phyloP scores from a whole-genome alignment of 2,888 invertebrate genomes.

The Tinea pellionella region DNA sequence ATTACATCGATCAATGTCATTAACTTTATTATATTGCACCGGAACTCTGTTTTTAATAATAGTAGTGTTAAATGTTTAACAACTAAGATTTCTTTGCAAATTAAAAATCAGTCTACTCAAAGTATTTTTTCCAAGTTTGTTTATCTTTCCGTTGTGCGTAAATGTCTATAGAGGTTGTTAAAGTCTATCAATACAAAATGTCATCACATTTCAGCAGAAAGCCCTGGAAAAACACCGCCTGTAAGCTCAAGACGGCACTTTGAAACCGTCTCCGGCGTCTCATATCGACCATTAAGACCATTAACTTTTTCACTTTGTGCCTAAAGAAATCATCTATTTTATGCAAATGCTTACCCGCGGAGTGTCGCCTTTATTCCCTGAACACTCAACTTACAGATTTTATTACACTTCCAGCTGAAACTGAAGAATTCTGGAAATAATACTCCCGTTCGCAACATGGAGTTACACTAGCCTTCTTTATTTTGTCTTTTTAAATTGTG shows the following conservation, averaged over 20 bases:
- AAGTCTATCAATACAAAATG: not conserved
- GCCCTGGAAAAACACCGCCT: not conserved
- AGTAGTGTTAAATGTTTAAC: too few relatives aligned
- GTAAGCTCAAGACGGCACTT: not conserved
- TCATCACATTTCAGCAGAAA: not conserved
- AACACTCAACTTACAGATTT: not conserved
- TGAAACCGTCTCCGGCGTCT: not conserved
- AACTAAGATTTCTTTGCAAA: too few relatives aligned
- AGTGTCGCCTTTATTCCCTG: conserved; percentile 4
- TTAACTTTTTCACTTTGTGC: conserved; percentile 10
- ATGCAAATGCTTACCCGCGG: conserved; percentile 11
- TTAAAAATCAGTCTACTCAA: too few relatives aligned
- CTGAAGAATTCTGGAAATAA: not conserved
- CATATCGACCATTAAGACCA: conserved; percentile 6
- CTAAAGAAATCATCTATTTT: not conserved
- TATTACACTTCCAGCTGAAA: not conserved
- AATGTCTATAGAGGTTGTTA: not conserved
- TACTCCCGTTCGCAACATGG: not conserved
- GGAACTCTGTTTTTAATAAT: too few relatives aligned
- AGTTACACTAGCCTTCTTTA: not conserved
- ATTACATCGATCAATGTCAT: too few relatives aligned
- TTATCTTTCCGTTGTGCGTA: too few relatives aligned
- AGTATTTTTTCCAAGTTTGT: too few relatives aligned
- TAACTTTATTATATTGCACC: too few relatives aligned
- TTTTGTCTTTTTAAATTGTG: not conserved